Percentiles rank a stretch among this genome's conserved stretches.
Conservation (phyloP, 2,888 invertebrate genomes). For the Xestia xanthographa region DNA sequence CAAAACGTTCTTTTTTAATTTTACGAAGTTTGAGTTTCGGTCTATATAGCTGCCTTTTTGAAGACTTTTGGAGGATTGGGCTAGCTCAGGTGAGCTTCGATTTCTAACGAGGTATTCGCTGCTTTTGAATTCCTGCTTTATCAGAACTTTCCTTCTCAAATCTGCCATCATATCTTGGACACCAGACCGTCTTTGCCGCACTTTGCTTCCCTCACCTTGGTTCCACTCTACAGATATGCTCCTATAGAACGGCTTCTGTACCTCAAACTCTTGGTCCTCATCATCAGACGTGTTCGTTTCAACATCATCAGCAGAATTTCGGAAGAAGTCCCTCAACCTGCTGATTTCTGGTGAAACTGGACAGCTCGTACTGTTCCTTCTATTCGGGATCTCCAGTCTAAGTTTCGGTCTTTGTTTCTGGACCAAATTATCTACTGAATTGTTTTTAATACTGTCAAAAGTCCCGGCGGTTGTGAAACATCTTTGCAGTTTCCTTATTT, state of each 20-base stretch:
- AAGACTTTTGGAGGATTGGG: slow-evolving; percentile 19
- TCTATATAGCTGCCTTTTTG: slow-evolving; percentile 39
- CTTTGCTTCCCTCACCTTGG: slow-evolving; percentile 55
- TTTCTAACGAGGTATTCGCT: slow-evolving; percentile 73
- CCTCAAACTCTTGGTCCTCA: slow-evolving; percentile 66
- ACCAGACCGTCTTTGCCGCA: slow-evolving; percentile 63
- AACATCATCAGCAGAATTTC: slow-evolving; percentile 70
- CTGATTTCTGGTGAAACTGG: slow-evolving; percentile 76
- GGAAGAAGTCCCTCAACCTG: slow-evolving; percentile 72
- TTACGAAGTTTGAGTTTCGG: slow-evolving; percentile 47
- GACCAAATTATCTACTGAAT: slow-evolving; percentile 61
- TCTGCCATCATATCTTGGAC: slow-evolving; percentile 73
- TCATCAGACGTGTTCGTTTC: slow-evolving; percentile 61
- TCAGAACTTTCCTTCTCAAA: slow-evolving; percentile 79
- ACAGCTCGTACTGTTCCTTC: slow-evolving; percentile 66
- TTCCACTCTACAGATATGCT: slow-evolving; percentile 72
- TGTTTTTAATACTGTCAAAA: slow-evolving; percentile 72
- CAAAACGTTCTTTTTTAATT: slow-evolving; percentile 66
- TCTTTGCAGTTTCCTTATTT: slow-evolving; percentile 81
- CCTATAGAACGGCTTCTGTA: slow-evolving; percentile 71
- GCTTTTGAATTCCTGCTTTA: slow-evolving; percentile 78
- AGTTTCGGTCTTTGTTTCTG: slow-evolving; percentile 39
- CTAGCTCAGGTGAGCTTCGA: slow-evolving; percentile 60
- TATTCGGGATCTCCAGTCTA: slow-evolving; percentile 56
- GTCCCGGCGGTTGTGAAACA: slow-evolving; percentile 80